Conservation (phyloP, 2,797 vertebrate genomes). For the Peromyscus nudipes region DNA sequence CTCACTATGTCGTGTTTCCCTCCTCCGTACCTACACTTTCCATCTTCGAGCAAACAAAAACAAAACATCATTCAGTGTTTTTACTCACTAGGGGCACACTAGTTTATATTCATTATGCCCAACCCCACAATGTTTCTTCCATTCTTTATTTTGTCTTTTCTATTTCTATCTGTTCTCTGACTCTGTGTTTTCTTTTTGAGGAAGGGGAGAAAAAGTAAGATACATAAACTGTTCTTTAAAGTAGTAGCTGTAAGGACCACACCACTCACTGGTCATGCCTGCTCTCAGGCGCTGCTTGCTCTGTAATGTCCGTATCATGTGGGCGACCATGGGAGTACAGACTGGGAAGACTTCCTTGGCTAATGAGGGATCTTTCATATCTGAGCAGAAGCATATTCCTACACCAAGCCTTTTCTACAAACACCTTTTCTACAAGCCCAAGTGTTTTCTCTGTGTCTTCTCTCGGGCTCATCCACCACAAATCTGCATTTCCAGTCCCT, state of each 20-base stretch:
- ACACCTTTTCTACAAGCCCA: background rate
- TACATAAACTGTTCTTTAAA: constrained; percentile 13
- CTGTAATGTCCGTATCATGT: background rate
- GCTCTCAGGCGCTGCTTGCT: background rate
- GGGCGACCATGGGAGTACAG: background rate
- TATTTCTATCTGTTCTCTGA: constrained; percentile 29
- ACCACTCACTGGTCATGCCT: background rate
- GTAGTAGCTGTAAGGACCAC: constrained; percentile 10
- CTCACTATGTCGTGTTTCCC: background rate
- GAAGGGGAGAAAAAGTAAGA: background rate
- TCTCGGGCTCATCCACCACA: background rate
- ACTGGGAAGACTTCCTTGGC: background rate
- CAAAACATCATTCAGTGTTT: constrained; percentile 1
- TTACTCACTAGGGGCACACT: constrained; percentile 7
- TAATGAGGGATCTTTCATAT: background rate
- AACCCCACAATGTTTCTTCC: constrained; percentile 4
- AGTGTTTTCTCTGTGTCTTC: background rate
- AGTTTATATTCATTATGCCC: background rate
- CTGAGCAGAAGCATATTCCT: constrained; percentile 23
- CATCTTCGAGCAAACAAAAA: constrained; percentile 2
- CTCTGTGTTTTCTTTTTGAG: constrained; percentile 37
- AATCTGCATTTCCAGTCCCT: background rate
- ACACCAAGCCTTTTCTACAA: background rate
- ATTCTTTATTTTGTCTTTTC: constrained; percentile 24
- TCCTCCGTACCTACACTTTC: background rate